phyloP scores from a whole-genome alignment of 2,797 vertebrate genomes.

The Lophius americanus region DNA sequence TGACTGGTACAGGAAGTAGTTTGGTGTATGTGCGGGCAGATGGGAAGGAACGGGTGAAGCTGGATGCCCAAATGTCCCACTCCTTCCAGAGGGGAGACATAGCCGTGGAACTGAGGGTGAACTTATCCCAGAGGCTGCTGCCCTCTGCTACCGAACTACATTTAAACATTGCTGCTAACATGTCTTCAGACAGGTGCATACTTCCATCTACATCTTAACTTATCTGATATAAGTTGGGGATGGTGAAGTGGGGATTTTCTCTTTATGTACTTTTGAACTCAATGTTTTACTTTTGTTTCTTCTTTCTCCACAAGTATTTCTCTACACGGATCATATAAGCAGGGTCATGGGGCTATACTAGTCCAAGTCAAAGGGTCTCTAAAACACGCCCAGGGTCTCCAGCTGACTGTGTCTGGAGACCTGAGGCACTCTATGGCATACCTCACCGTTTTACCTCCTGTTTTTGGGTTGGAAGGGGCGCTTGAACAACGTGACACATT shows the following conservation, averaged over 20 bases:
- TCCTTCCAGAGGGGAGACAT: slow-evolving; percentile 50
- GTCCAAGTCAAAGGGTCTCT: slow-evolving; percentile 72
- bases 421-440: slow-evolving; percentile 76
- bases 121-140: slow-evolving; percentile 80
- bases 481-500: slow-evolving; percentile 72
- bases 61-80: slow-evolving; percentile 74
- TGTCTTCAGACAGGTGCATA: slow-evolving; percentile 83
- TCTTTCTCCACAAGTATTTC: slow-evolving; percentile 67
- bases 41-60: slow-evolving; percentile 69
- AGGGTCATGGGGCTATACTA: slow-evolving; percentile 65
- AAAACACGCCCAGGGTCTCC: slow-evolving; percentile 59
- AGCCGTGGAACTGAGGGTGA: slow-evolving; percentile 59
- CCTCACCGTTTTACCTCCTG: slow-evolving; percentile 70
- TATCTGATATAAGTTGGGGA: no score
- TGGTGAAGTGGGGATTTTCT: not conserved
- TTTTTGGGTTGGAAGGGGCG: slow-evolving; percentile 73
- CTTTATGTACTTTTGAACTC: slow-evolving; percentile 2
- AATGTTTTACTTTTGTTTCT: not conserved
- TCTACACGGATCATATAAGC: slow-evolving; percentile 72
- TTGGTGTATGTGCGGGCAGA: slow-evolving; percentile 73
- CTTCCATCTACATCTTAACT: not conserved
- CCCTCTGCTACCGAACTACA: slow-evolving; percentile 56
- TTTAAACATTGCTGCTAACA: slow-evolving; percentile 77
- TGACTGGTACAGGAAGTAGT: slow-evolving; percentile 64
- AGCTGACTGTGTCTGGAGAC: slow-evolving; percentile 75